Base-by-base conservation (phyloP, 2,797 vertebrate species). In the Parotocinclus haroldoi region DNA sequence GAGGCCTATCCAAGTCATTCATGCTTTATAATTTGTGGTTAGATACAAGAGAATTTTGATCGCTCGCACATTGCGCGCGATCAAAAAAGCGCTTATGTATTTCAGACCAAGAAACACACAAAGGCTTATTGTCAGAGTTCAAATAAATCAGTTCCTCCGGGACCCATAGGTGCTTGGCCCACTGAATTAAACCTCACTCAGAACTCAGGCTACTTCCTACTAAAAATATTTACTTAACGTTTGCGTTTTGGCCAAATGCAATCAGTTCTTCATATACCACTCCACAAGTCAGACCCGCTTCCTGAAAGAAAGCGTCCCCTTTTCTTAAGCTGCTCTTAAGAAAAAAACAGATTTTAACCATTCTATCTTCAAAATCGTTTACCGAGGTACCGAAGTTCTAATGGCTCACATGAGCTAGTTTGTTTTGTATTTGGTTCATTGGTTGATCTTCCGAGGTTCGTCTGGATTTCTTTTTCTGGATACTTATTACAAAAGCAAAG, bases 1-100 rank as follows among this genome's bases (percentile, higher is more conserved):
- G 72, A 70, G 74, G 66, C 66, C 59, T 50, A 63, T 72, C 71
- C 66, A 71, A 68, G 63, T 56, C 66, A 63, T 66, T 72, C 74
- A 56, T 74, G 77, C 77, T 74, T 80, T 79, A 66, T 83, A 80
- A 88, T 85, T 87, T 84, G 85, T 81, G 84, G 87, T 79, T 80
- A 75, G 76, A 76, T 76, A 71, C 79, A 71, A 80, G 77, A 64
- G 72, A 81, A 78, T 83, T 83, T 74, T 64, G 44, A 66, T 56
- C 57, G 82, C 42, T 72, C 42, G n/a, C 51, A 66, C 63, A 56
- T 60, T 44, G 66, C 46, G 37, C 57, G 53, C 50, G 46, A 40
- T 40, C 42, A 60, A 40, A n/a, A 55, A n/a, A 40, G 42, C 54
- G 64, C 56, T 38, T 49, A 66, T 50, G 45, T n/a, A n/a, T 65